Evolutionary conservation across 2,113 vertebrate species (phyloP).

Genomic region (Tonatia bakeri): DNA sequence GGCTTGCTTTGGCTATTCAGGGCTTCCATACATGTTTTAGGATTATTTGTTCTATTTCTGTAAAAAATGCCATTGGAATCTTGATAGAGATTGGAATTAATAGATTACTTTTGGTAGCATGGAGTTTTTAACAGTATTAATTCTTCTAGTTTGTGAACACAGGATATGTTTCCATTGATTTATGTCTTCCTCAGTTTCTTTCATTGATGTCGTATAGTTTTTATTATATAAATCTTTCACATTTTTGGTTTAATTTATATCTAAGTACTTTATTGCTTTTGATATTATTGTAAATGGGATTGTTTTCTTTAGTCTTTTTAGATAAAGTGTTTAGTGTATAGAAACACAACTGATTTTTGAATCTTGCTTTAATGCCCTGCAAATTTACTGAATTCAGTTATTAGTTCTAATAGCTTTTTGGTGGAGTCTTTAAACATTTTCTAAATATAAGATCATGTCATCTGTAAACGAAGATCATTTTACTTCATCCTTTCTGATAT

Average conservation of each 20-base stretch:
- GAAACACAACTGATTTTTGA: not conserved
- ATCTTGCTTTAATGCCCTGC: not conserved
- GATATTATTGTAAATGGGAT: too few species aligned
- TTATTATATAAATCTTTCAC: too few species aligned
- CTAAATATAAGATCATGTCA: too few species aligned
- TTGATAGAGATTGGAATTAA: not conserved
- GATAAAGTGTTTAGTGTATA: not conserved
- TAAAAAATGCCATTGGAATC: not conserved
- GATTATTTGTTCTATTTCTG: not conserved
- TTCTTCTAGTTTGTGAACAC: too few species aligned
- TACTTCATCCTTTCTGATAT: too few species aligned
- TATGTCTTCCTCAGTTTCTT: too few species aligned
- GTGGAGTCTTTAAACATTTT: too few species aligned
- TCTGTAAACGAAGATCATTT: too few species aligned
- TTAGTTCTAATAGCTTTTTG: too few species aligned
- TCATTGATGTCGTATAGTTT: too few species aligned
- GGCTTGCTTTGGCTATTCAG: not conserved
- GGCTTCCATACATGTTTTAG: not conserved
- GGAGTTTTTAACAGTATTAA: too few species aligned
- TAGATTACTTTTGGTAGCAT: not conserved
- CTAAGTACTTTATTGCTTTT: not conserved
- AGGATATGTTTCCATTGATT: too few species aligned
- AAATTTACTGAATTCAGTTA: not conserved
- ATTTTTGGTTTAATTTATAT: not conserved
- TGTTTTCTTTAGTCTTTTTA: not conserved